phyloP scores from a whole-genome alignment of 1,140 invertebrate genomes.

The Neomicropteryx cornuta region DNA sequence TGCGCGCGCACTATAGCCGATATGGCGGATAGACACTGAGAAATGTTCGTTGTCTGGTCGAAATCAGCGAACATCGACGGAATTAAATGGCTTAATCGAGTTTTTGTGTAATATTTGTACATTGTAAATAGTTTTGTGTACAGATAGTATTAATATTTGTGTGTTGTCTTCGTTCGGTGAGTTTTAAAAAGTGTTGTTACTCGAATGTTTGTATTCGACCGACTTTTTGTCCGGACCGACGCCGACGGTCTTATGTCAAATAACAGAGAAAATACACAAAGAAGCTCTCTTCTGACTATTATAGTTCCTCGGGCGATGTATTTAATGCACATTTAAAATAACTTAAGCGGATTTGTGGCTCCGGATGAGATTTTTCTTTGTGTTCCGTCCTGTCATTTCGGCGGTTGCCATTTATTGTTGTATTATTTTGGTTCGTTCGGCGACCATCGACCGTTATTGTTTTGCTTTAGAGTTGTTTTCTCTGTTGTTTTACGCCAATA shows the following conservation, averaged over 20 bases:
- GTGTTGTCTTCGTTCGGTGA: slow-evolving; percentile 27
- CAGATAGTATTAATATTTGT: slow-evolving; percentile 44
- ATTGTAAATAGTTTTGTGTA: slow-evolving; percentile 44
- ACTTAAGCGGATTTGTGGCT: slow-evolving; percentile 7
- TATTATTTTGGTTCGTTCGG: too few species aligned
- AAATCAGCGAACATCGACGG: slow-evolving; percentile 40
- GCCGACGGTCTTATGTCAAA: slow-evolving; percentile 23
- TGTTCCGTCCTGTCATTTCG: slow-evolving; percentile 13
- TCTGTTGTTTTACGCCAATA: too few species aligned
- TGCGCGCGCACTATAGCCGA: too few species aligned
- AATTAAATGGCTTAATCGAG: slow-evolving; percentile 40
- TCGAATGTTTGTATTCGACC: slow-evolving; percentile 36
- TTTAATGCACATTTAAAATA: slow-evolving; percentile 5
- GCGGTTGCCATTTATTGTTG: slow-evolving; percentile 14
- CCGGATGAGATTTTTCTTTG: slow-evolving; percentile 13
- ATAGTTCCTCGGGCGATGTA: slow-evolving; percentile 4
- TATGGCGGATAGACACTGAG: slow-evolving; percentile 42
- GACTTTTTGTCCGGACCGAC: slow-evolving; percentile 23
- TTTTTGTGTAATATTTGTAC: slow-evolving; percentile 40
- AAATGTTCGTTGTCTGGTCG: slow-evolving; percentile 38
- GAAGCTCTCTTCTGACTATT: slow-evolving; percentile 9
- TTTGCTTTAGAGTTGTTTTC: too few species aligned
- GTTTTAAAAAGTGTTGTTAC: slow-evolving; percentile 41
- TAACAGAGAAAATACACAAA: slow-evolving; percentile 9
- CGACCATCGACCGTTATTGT: too few species aligned